phyloP scores from a whole-genome alignment of 2,888 invertebrate species.

The Pardosa pseudoannulata region DNA sequence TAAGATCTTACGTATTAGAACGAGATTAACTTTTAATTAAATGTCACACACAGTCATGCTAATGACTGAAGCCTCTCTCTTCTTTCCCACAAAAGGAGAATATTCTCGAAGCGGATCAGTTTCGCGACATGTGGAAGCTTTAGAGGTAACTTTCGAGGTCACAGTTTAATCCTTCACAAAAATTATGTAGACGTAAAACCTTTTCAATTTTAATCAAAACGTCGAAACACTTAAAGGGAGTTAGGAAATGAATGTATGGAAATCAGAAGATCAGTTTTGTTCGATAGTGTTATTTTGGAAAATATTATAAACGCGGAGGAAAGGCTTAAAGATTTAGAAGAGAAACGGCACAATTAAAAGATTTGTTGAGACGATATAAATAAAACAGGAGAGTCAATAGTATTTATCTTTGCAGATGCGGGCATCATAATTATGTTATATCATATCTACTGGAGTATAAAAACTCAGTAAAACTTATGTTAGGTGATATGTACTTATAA shows the following conservation, averaged over 20 bases:
- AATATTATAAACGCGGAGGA: no score
- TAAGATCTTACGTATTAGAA: slow-evolving; percentile 3
- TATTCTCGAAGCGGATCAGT: neutral
- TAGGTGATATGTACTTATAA: no score
- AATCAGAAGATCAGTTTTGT: neutral
- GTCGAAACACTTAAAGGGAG: neutral
- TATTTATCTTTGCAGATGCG: no score
- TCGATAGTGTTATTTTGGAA: neutral
- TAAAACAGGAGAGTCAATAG: no score
- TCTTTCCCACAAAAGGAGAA: neutral
- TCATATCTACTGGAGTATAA: no score
- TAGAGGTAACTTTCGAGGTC: neutral
- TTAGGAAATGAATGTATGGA: neutral
- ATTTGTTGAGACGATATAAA: no score
- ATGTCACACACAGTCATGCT: neutral
- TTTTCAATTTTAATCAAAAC: neutral
- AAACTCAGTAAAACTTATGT: no score
- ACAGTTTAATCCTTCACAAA: neutral
- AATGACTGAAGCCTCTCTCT: neutral
- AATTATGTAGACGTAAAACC: neutral
- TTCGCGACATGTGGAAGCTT: neutral
- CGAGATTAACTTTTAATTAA: slow-evolving; percentile 14
- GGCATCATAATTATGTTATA: no score
- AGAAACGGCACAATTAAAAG: no score
- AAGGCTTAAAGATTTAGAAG: no score